A percentile compares a stretch with the other conserved stretches of the same genome.
These are phyloP conservation scores for Oncorhynchus masou DNA, from an alignment of 2,113 vertebrate genomes.

Conservation along the genomic window DNA sequence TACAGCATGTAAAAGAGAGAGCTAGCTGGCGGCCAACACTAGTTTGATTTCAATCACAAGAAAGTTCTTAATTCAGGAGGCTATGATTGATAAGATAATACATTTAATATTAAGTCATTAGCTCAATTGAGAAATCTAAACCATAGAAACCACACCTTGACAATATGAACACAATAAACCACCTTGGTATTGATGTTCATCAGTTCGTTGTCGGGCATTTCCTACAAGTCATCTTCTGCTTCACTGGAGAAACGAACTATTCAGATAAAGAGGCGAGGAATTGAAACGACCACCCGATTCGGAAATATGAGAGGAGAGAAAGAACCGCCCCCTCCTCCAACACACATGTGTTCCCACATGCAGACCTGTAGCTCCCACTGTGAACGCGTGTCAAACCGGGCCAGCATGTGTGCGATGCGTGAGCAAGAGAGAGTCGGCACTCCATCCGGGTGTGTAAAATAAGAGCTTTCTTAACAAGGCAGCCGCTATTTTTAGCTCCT, in stretches of 20 bases:
- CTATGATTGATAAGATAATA: no score
- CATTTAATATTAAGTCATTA: no score
- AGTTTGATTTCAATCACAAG: no score
- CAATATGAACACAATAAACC: no score
- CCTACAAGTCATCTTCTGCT: no score
- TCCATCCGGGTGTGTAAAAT: conserved; percentile 35
- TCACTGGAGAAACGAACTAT: no score
- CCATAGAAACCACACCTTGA: no score
- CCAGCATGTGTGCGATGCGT: neutral
- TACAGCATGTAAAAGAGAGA: no score
- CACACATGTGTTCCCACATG: conserved; percentile 44
- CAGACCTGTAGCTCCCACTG: conserved; percentile 31
- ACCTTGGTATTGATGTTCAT: no score
- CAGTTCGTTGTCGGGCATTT: neutral
- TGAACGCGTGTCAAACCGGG: neutral
- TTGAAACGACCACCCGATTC: neutral
- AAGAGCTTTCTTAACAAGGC: conserved; percentile 56
- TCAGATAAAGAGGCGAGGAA: neutral
- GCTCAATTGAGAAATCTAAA: no score
- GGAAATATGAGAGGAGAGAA: neutral
- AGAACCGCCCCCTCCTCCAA: conserved; percentile 3
- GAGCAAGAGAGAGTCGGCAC: neutral
- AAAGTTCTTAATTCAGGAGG: no score
- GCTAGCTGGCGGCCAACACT: no score
- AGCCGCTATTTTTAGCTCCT: conserved; percentile 52